Percentiles rank a stretch among this genome's conserved stretches.
Conservation (phyloP, 2,113 vertebrate species). For the Pseudois nayaur region DNA sequence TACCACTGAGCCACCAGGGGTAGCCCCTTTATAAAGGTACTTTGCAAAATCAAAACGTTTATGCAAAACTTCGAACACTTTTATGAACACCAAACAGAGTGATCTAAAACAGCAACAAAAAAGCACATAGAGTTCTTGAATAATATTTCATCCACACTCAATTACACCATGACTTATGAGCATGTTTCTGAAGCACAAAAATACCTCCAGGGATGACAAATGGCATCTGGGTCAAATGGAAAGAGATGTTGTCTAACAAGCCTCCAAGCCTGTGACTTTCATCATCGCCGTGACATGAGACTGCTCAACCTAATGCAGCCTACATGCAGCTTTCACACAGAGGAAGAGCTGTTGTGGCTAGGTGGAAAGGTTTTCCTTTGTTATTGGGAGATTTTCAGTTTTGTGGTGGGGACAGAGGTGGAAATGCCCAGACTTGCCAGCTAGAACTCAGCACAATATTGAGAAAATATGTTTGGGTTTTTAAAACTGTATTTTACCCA, state of each 20-base stretch:
- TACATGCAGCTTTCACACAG: background rate
- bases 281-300: accelerated
- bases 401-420: background rate
- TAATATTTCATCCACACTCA: background rate
- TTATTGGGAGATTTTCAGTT: background rate
- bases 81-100: background rate
- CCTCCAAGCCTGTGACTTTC: background rate
- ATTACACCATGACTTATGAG: background rate
- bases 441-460: background rate
- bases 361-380: background rate
- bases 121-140: background rate
- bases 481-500: background rate
- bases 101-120: background rate
- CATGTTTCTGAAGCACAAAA: background rate
- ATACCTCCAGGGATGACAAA: background rate
- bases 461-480: background rate
- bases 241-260: background rate
- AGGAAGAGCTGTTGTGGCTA: background rate
- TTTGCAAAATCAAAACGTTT: background rate
- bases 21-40: background rate
- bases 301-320: background rate
- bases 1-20: background rate
- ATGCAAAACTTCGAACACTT: background rate
- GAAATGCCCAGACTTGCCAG: background rate
- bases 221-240: background rate